phyloP scores from a whole-genome alignment of 2,113 vertebrate genomes.

The Epinephelus moara region DNA sequence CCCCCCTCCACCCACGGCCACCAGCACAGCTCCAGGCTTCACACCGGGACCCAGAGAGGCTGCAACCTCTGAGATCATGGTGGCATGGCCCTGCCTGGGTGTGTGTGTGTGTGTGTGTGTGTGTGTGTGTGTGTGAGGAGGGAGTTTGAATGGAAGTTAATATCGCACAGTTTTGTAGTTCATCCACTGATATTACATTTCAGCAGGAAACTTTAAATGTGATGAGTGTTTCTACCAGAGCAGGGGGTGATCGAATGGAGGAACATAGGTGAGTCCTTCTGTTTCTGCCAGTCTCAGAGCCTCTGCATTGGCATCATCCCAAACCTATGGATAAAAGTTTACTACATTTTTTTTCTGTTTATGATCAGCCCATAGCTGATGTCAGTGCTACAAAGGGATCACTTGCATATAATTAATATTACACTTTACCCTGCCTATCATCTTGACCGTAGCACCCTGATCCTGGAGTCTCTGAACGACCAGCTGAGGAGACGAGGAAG shows the following conservation, averaged over 20 bases:
- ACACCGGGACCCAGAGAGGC: slow-evolving; percentile 59
- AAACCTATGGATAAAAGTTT: slow-evolving; percentile 71
- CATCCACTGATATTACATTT: background rate
- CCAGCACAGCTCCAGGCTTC: slow-evolving; percentile 84
- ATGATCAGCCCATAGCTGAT: no score
- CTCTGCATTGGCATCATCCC: slow-evolving; percentile 86
- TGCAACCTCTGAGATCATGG: slow-evolving; percentile 80
- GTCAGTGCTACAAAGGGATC: background rate
- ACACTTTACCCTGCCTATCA: slow-evolving; percentile 79
- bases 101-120: background rate
- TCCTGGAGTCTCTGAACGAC: slow-evolving; percentile 81
- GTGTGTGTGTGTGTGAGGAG: background rate
- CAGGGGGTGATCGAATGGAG: slow-evolving; percentile 86
- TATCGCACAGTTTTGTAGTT: background rate
- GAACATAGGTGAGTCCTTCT: slow-evolving; percentile 79
- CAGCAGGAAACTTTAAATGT: background rate
- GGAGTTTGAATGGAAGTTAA: background rate
- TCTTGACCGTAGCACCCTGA: slow-evolving; percentile 81
- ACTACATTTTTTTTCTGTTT: background rate
- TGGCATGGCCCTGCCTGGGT: slow-evolving; percentile 84
- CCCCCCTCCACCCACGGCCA: slow-evolving; percentile 86
- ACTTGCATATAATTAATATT: background rate
- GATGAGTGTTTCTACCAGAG: slow-evolving; percentile 78
- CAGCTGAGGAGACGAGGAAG: slow-evolving; percentile 78
- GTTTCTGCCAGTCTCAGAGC: slow-evolving; percentile 78